Evolutionary conservation across 2,797 vertebrate genomes (phyloP).

Genomic region (Notamacropus eugenii): DNA sequence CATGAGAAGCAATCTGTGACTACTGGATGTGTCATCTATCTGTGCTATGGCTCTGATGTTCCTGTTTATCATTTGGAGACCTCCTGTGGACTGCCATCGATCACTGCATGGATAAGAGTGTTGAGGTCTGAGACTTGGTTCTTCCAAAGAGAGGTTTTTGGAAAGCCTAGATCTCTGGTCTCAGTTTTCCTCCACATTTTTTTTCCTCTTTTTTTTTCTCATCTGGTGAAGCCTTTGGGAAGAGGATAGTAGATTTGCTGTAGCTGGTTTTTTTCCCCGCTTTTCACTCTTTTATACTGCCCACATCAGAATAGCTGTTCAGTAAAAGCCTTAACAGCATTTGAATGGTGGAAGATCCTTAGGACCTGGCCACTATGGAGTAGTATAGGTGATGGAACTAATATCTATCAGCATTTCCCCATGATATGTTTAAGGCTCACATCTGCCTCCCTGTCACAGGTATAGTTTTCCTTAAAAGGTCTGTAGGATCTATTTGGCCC

Average conservation of each 20-base stretch:
- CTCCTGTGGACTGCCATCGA: neutral
- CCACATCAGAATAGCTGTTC: neutral
- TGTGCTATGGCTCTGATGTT: neutral
- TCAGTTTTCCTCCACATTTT: neutral
- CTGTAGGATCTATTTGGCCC: no score
- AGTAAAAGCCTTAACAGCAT: neutral
- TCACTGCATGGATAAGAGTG: neutral
- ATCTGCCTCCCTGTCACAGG: neutral
- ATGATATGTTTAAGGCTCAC: neutral
- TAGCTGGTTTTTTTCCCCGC: no score
- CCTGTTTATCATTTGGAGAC: neutral
- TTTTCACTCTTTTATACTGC: neutral
- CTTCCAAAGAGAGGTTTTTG: neutral
- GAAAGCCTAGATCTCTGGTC: neutral
- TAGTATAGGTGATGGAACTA: neutral
- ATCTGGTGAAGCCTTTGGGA: neutral
- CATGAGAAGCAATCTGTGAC: neutral
- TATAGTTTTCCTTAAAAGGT: neutral
- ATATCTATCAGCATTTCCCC: neutral
- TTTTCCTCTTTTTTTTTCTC: neutral
- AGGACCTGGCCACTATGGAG: no score
- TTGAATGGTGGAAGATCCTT: neutral
- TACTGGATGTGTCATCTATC: neutral
- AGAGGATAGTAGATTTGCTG: neutral
- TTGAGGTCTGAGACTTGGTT: neutral